A percentile compares a stretch with the other conserved stretches of the same genome.
These are phyloP conservation scores for Acromyrmex charruanus DNA, from an alignment of 1,140 invertebrate genomes.

Conservation along the genomic window DNA sequence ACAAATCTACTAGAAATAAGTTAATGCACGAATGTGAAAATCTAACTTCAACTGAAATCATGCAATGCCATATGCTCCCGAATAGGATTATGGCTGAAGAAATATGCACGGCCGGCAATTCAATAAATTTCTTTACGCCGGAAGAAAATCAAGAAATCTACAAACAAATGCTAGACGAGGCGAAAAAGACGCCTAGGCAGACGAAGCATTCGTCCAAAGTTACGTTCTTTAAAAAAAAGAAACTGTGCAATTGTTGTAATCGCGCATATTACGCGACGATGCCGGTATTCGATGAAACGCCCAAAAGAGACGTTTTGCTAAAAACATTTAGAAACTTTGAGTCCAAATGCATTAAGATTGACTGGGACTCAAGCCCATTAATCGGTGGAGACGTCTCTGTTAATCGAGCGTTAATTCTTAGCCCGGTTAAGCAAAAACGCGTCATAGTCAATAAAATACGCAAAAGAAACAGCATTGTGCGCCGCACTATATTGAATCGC, in stretches of 20 bases:
- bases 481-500: conserved; percentile 64
- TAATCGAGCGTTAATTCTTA: conserved; percentile 59
- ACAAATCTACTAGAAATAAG: not conserved
- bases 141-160: conserved; percentile 66
- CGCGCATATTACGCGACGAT: conserved; percentile 21
- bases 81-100: conserved; percentile 5
- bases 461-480: conserved; percentile 74
- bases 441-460: conserved; percentile 68
- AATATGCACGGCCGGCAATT: not conserved
- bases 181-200: conserved; percentile 66
- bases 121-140: conserved; percentile 54
- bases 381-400: conserved; percentile 46
- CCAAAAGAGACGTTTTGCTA: conserved; percentile 42
- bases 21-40: not conserved
- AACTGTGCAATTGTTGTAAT: not conserved
- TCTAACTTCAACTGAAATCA: not conserved
- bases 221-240: conserved; percentile 68
- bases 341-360: not conserved
- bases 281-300: conserved; percentile 53
- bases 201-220: conserved; percentile 57
- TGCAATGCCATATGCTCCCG: not conserved
- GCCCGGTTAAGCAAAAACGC: conserved; percentile 68
- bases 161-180: conserved; percentile 63
- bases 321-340: conserved; percentile 9
- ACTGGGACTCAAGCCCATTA: conserved; percentile 5